Base-by-base conservation (phyloP, 1,140 invertebrate genomes). In the Eurosta solidaginis region DNA sequence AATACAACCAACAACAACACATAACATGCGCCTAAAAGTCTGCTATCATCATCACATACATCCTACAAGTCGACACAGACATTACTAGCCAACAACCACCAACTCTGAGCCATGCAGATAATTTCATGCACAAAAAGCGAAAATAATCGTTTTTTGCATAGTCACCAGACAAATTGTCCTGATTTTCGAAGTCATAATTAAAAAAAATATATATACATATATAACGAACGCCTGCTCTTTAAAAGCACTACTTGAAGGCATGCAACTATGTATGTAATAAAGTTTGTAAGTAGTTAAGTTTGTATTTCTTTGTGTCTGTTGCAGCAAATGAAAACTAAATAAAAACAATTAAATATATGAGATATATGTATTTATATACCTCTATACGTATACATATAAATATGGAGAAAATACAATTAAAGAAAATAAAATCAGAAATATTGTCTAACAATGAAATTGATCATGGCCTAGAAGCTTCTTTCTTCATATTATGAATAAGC, bases 121-220 rank as follows among this genome's bases (percentile, higher is more conserved):
- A 20, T 68, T 68, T 40, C n/a, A 68, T 68, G 17, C n/a, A 68
- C 33, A 36, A 22, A 40, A 59, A 29, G 33, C 33, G 27, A 22
- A 68, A 59, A 68, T 36, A 68, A 68, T 68, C 59, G 40, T 68
- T 68, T n/a, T 68, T n/a, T 68, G 33, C 40, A 68, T n/a, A 68
- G 59, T 68, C 59, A 68, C 59, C 59, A 68, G 59, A 68, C 59
- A 68, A 68, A 68, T 68, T 68, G 59, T 68, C 59, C 59, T 68
- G 59, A 68, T 68, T 68, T 68, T 68, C 40, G 59, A 68, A 68
- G 59, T 68, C 59, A 68, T 68, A 68, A 68, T 68, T 68, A 68
- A 68, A 68, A 68, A 68, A n/a, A n/a, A n/a, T n/a, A n/a, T n/a
- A n/a, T n/a, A n/a, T n/a, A n/a, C 40, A n/a, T 68, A 68, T 68